A percentile compares a stretch with the other conserved stretches of the same genome.
phyloP scores from a whole-genome alignment of 2,797 vertebrate genomes.

The Carduelis carduelis region DNA sequence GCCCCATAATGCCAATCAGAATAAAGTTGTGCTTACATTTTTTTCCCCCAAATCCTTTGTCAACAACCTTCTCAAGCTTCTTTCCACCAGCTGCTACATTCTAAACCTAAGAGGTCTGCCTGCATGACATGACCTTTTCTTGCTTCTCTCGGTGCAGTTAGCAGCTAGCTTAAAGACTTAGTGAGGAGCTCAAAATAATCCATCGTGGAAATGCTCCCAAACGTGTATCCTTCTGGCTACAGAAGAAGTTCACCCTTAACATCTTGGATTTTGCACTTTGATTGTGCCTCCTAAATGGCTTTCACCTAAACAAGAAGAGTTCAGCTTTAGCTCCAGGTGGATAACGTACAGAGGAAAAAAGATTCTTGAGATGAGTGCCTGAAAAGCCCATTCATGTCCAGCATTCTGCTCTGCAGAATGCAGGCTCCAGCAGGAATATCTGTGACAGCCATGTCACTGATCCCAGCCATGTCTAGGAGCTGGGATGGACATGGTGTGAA shows the following conservation, averaged over 20 bases:
- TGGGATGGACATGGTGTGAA: not conserved
- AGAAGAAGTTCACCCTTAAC: not conserved
- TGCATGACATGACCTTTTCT: slow-evolving; percentile 65
- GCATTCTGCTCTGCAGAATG: not conserved
- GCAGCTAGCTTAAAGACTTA: slow-evolving; percentile 79
- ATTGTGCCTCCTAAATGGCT: not conserved
- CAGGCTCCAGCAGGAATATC: not conserved
- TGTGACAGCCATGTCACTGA: not conserved
- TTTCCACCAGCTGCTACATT: slow-evolving; percentile 81
- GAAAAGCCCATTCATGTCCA: not conserved
- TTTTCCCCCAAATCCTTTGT: slow-evolving; percentile 49
- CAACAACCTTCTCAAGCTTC: slow-evolving; percentile 63
- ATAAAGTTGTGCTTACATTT: slow-evolving; percentile 74
- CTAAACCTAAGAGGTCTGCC: slow-evolving; percentile 79
- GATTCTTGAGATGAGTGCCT: not conserved
- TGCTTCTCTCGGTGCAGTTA: slow-evolving; percentile 79
- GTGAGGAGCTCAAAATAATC: slow-evolving; percentile 77
- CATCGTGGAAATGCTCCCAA: slow-evolving; percentile 42
- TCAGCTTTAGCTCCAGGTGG: not conserved
- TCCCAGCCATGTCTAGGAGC: not conserved
- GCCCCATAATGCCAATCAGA: slow-evolving; percentile 4
- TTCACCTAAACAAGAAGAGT: not conserved
- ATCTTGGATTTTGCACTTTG: slow-evolving; percentile 6
- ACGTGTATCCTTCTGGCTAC: not conserved
- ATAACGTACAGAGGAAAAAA: not conserved